These are phyloP conservation scores for Paragorgia papillata DNA, from an alignment of 92 coral and sea anemone genomes.

Conservation along the genomic window DNA sequence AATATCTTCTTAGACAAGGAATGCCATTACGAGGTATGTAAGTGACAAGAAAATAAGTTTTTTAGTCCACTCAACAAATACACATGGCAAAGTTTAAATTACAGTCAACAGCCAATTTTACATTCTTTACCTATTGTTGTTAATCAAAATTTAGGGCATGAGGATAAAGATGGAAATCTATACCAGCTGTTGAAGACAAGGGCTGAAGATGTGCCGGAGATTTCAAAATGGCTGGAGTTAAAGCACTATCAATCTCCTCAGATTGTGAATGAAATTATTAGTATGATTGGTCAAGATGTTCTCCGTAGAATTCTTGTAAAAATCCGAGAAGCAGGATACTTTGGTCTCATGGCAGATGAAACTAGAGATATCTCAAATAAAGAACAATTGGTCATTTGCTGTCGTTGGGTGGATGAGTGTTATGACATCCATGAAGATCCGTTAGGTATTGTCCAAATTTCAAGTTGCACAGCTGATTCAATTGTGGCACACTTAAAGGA, in stretches of 20 bases:
- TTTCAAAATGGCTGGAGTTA: conserved; percentile 14
- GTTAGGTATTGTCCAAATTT: conserved; percentile 22
- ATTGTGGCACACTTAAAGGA: conserved; percentile 15
- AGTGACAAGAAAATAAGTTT: conserved; percentile 11
- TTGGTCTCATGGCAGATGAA: conserved; percentile 29
- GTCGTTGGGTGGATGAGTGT: conserved; percentile 11
- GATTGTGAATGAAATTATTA: conserved; percentile 21
- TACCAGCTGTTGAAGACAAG: conserved; percentile 33
- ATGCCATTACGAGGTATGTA: conserved; percentile 39
- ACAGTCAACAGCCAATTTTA: conserved; percentile 11
- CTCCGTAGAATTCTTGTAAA: conserved; percentile 16
- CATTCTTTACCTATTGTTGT: not conserved
- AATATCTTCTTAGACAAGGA: conserved; percentile 42
- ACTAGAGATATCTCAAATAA: conserved; percentile 25
- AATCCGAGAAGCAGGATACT: conserved; percentile 3
- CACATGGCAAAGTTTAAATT: not conserved
- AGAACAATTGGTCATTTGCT: conserved; percentile 36
- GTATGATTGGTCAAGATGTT: conserved; percentile 39
- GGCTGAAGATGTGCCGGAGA: conserved; percentile 30
- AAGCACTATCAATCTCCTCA: conserved; percentile 7
- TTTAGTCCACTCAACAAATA: conserved; percentile 13
- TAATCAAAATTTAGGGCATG: conserved; percentile 21
- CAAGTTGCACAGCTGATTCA: conserved; percentile 25
- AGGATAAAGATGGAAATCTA: conserved; percentile 32
- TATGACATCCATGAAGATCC: conserved; percentile 21